Conservation (phyloP, 2,888 invertebrate genomes). For the Cataglyphis livida region DNA sequence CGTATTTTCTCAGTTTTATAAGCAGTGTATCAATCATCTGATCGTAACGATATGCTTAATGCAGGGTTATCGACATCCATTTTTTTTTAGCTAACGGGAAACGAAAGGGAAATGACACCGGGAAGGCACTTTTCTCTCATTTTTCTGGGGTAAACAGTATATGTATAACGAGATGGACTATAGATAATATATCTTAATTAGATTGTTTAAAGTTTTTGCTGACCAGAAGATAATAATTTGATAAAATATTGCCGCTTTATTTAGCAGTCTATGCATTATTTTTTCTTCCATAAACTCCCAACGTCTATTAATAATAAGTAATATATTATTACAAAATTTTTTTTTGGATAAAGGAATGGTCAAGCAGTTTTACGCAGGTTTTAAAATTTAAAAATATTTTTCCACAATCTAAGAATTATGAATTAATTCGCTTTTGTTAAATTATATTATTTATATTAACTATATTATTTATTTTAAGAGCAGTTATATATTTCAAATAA, state of each 20-base stretch:
- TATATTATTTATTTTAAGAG: not conserved
- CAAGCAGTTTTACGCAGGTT: not conserved
- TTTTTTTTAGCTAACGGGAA: conserved; percentile 47
- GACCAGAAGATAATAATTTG: not conserved
- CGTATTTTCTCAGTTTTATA: conserved; percentile 81
- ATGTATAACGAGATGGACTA: conserved; percentile 10
- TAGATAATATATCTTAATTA: conserved; percentile 1
- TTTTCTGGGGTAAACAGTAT: conserved; percentile 33
- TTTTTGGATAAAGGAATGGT: conserved; percentile 5
- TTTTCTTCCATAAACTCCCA: not conserved
- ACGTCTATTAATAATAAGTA: not conserved
- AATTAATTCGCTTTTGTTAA: not conserved
- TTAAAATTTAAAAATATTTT: conserved; percentile 6
- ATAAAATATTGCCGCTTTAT: not conserved
- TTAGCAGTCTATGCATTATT: not conserved
- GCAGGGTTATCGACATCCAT: conserved; percentile 47
- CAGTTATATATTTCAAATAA: not conserved
- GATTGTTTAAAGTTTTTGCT: conserved; percentile 24
- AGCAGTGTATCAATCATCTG: conserved; percentile 80
- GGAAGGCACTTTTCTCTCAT: conserved; percentile 35
- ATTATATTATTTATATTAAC: not conserved
- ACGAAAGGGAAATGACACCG: conserved; percentile 51
- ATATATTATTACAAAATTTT: not conserved
- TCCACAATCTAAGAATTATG: conserved; percentile 15
- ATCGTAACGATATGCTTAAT: conserved; percentile 75